phyloP scores from a whole-genome alignment of 2,113 vertebrate genomes.

The Tamias sibiricus region DNA sequence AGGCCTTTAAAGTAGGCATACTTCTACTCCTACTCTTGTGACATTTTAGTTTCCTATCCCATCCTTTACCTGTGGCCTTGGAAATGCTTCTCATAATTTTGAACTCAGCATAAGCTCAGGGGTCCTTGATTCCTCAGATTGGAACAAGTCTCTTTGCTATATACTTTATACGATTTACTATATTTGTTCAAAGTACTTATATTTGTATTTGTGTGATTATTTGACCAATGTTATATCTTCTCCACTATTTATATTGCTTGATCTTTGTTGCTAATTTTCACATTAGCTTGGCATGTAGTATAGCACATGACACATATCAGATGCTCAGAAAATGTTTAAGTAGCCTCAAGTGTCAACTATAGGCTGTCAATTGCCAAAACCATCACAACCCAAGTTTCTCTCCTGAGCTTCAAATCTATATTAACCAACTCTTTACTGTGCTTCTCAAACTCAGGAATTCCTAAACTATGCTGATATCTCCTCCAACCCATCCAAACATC shows the following conservation, averaged over 20 bases:
- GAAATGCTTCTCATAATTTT: constrained; percentile 28
- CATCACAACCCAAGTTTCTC: background rate
- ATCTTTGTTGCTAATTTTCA: background rate
- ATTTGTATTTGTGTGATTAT: background rate
- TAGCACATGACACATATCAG: background rate
- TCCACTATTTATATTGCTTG: background rate
- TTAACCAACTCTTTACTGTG: background rate
- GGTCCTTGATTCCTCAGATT: background rate
- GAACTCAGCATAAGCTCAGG: background rate
- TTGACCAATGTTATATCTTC: background rate
- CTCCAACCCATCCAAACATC: background rate
- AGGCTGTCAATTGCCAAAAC: background rate
- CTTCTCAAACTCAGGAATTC: background rate
- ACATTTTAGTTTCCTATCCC: background rate
- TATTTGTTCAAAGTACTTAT: background rate
- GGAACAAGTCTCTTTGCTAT: background rate
- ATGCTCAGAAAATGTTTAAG: background rate
- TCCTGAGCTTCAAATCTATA: background rate
- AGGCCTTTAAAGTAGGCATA: background rate
- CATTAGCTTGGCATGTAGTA: background rate
- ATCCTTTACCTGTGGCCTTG: background rate
- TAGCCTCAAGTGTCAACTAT: background rate
- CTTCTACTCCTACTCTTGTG: background rate
- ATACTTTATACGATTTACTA: background rate
- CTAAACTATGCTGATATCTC: background rate